A percentile compares a stretch with the other conserved stretches of the same genome.
phyloP scores from a whole-genome alignment of 2,797 vertebrate genomes.

The Rhynchonycteris naso region DNA sequence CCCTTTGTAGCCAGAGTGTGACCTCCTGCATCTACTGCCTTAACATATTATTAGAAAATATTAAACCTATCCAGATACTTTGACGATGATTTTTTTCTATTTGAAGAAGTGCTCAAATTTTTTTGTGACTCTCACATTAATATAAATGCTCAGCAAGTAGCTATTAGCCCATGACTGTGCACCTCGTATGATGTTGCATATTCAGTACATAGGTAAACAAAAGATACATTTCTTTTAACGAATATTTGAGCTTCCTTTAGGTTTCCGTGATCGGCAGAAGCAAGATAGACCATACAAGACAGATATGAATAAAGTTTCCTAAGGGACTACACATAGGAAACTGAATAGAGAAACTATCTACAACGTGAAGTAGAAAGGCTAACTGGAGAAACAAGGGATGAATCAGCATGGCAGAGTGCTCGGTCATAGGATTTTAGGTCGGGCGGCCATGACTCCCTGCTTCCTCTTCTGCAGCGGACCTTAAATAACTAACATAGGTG shows the following conservation, averaged over 20 bases:
- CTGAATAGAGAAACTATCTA: not conserved
- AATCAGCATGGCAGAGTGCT: not conserved
- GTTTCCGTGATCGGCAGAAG: not conserved
- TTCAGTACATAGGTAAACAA: not conserved
- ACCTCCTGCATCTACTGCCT: not conserved
- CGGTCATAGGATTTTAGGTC: not conserved
- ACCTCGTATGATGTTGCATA: not conserved
- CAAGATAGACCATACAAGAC: not conserved
- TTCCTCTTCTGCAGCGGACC: not conserved
- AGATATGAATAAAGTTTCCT: not conserved
- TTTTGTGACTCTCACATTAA: not conserved
- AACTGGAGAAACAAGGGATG: not conserved
- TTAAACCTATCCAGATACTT: not conserved
- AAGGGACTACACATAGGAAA: not conserved
- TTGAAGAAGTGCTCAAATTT: not conserved
- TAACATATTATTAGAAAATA: conserved; percentile 40
- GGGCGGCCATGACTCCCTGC: not conserved
- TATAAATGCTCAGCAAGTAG: not conserved
- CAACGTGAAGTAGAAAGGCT: not conserved
- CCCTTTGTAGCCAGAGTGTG: not conserved
- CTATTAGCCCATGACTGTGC: not conserved
- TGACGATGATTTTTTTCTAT: conserved; percentile 22
- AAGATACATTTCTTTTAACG: conserved; percentile 11
- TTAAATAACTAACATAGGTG: too few species aligned
- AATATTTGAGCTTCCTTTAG: not conserved